Evolutionary conservation across 92 coral and sea anemone genomes (phyloP).

Genomic region (Diadumene lineata): DNA sequence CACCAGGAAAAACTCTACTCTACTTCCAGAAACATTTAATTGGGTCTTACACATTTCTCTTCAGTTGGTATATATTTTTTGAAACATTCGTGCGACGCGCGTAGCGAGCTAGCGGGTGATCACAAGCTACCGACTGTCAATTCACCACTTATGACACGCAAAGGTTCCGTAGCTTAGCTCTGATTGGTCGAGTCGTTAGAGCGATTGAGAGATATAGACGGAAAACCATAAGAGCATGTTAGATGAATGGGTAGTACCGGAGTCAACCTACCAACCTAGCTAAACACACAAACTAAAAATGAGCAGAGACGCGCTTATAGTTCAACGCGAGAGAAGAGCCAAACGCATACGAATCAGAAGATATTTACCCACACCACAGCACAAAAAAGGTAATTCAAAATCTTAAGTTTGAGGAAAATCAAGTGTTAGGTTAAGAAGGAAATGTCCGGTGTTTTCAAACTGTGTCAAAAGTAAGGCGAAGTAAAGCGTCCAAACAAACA

Average conservation of each 20-base stretch:
- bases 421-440: neutral
- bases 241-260: slow-evolving; percentile 3
- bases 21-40: neutral
- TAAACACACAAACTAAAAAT: no score
- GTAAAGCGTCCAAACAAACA: no score
- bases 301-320: slow-evolving; percentile 28
- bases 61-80: neutral
- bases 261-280: slow-evolving; percentile 10
- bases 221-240: slow-evolving; percentile 16
- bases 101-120: slow-evolving; percentile 32
- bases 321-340: slow-evolving; percentile 33
- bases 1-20: neutral
- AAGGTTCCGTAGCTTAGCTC: neutral
- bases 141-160: slow-evolving; percentile 25
- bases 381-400: neutral
- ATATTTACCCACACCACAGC: neutral
- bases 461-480: neutral
- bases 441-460: neutral
- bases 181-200: slow-evolving; percentile 15
- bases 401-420: neutral
- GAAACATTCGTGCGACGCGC: slow-evolving; percentile 25
- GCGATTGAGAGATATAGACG: slow-evolving; percentile 28
- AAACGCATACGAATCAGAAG: slow-evolving; percentile 16
- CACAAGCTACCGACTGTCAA: slow-evolving; percentile 35
- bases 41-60: neutral